Conservation (phyloP, 2,113 vertebrate genomes). For the Anser brachyrhynchus region DNA sequence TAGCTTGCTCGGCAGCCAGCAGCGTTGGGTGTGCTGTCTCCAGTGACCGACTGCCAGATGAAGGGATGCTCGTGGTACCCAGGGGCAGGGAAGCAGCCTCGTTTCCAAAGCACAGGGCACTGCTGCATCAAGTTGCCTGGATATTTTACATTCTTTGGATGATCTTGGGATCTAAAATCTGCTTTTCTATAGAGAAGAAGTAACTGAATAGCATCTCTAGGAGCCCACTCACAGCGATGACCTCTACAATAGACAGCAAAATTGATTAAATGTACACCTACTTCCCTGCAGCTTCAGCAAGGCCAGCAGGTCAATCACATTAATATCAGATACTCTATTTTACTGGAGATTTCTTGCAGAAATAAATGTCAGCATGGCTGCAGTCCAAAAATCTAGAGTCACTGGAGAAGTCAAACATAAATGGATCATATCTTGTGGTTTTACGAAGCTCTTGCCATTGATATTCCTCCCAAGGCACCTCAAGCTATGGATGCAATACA, state of each 20-base stretch:
- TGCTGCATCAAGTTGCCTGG: not conserved
- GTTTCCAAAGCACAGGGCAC: not conserved
- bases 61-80: not conserved
- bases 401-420: not conserved
- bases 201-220: slow-evolving; percentile 4
- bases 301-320: slow-evolving; percentile 31
- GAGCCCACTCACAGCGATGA: not conserved
- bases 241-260: slow-evolving; percentile 5
- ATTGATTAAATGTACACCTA: slow-evolving; percentile 32
- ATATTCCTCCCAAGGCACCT: not conserved
- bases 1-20: not conserved
- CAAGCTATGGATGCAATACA: not conserved
- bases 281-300: slow-evolving; percentile 40
- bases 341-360: not conserved
- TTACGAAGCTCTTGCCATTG: not conserved
- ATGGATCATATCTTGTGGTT: not conserved
- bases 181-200: not conserved
- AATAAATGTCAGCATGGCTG: slow-evolving; percentile 41
- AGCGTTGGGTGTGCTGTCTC: not conserved
- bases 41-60: not conserved
- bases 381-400: slow-evolving; percentile 9
- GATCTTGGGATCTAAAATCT: not conserved
- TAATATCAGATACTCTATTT: slow-evolving; percentile 25
- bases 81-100: not conserved
- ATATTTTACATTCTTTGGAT: not conserved